Conservation (phyloP, 2,888 invertebrate genomes). For the Atethmia centrago region DNA sequence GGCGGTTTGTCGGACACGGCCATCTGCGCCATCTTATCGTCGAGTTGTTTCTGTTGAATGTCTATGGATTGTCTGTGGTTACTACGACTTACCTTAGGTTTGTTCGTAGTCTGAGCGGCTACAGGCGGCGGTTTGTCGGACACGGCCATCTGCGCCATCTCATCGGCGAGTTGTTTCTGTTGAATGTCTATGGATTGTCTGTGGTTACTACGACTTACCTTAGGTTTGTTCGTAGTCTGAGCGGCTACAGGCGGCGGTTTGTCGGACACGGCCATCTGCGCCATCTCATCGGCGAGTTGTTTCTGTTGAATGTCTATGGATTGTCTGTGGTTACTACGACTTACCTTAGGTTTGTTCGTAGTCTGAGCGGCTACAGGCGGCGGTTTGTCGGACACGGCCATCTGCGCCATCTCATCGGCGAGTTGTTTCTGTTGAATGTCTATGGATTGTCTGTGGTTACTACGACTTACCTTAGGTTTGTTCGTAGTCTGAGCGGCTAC, state of each 20-base stretch:
- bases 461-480: slow-evolving; percentile 72
- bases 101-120: slow-evolving; percentile 57
- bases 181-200: slow-evolving; percentile 64
- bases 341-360: slow-evolving; percentile 72
- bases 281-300: too few relatives aligned
- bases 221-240: slow-evolving; percentile 70
- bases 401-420: slow-evolving; percentile 76
- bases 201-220: slow-evolving; percentile 65
- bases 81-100: slow-evolving; percentile 73
- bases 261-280: slow-evolving; percentile 79
- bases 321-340: too few relatives aligned
- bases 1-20: too few relatives aligned
- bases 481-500: slow-evolving; percentile 49
- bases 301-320: neutral
- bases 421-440: slow-evolving; percentile 71
- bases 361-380: slow-evolving; percentile 50
- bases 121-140: slow-evolving; percentile 71
- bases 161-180: slow-evolving; percentile 81
- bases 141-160: slow-evolving; percentile 85
- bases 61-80: too few relatives aligned
- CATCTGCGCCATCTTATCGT: too few relatives aligned
- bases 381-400: slow-evolving; percentile 80
- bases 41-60: too few relatives aligned
- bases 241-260: slow-evolving; percentile 56
- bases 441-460: slow-evolving; percentile 63